A percentile compares a stretch with the other conserved stretches of the same genome.
phyloP scores from a whole-genome alignment of 2,888 invertebrate genomes.

The Sipha maydis region DNA sequence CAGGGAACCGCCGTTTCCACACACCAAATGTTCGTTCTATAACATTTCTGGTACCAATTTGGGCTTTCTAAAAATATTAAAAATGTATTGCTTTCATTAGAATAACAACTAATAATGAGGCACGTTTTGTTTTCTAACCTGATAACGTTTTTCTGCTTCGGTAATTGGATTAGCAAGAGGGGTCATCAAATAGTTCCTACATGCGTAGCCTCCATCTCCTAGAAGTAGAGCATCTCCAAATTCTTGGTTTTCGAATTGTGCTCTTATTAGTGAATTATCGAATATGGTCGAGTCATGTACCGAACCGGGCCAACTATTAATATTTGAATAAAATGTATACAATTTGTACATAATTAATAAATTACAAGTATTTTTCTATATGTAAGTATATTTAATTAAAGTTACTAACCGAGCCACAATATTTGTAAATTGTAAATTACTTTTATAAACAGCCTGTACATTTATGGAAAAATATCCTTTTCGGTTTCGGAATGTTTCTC shows the following conservation, averaged over 20 bases:
- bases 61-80: slow-evolving; percentile 4
- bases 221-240: too few species aligned
- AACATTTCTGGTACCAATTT: background rate
- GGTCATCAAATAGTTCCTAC: too few species aligned
- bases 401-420: slow-evolving; percentile 13
- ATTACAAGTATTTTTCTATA: background rate
- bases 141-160: slow-evolving; percentile 2
- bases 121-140: slow-evolving; percentile 6
- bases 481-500: background rate
- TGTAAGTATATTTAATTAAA: background rate
- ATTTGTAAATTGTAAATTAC: too few species aligned
- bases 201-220: too few species aligned
- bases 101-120: background rate
- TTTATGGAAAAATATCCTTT: slow-evolving; percentile 14
- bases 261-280: too few species aligned
- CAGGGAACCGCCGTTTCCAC: background rate
- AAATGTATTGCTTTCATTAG: slow-evolving; percentile 6
- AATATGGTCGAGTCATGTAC: background rate
- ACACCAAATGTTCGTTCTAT: background rate
- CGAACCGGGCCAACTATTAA: slow-evolving; percentile 1
- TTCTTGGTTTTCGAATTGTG: too few species aligned
- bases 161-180: too few species aligned
- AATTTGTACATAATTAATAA: background rate
- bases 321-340: slow-evolving; percentile 2
- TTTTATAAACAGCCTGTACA: background rate